These are phyloP conservation scores for Tiphia femorata DNA, from an alignment of 2,888 invertebrate species.

Conservation along the genomic window DNA sequence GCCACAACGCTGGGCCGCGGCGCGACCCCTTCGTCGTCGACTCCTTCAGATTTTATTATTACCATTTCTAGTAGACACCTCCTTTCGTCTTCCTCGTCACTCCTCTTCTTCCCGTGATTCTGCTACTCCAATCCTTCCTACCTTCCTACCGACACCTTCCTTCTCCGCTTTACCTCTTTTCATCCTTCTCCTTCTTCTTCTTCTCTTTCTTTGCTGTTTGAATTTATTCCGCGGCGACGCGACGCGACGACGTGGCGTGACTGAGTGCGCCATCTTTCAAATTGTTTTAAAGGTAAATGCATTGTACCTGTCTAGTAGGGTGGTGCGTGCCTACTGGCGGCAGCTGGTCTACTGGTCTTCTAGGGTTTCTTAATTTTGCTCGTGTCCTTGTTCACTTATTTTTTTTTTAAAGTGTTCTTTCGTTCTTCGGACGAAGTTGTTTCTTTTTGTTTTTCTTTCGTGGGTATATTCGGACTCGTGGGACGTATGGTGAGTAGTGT, in stretches of 20 bases:
- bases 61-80: conserved; percentile 60
- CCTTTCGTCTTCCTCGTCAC: conserved; percentile 17
- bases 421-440: too few species aligned
- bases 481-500: too few species aligned
- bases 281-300: conserved; percentile 51
- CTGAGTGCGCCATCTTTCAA: conserved; percentile 38
- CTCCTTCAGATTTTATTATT: conserved; percentile 62
- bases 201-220: conserved; percentile 15
- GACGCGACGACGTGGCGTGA: conserved; percentile 28
- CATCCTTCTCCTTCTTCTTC: conserved; percentile 2
- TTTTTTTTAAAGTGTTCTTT: too few species aligned
- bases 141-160: conserved; percentile 4
- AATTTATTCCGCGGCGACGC: conserved; percentile 38
- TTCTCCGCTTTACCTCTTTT: conserved; percentile 5
- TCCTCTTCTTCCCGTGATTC: neutral
- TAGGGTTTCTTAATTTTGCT: conserved; percentile 4
- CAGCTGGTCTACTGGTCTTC: too few species aligned
- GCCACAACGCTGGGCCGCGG: conserved; percentile 28
- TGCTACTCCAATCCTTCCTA: conserved; percentile 12
- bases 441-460: too few species aligned
- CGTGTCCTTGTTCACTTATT: too few species aligned
- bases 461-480: too few species aligned
- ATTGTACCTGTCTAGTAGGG: conserved; percentile 15
- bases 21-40: conserved; percentile 34
- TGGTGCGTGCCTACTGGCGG: neutral